These are phyloP conservation scores for Aurelia aurita complex sp. Pacific DNA, from an alignment of 30 jellyfish, hydroid and myxozoan species.

Conservation along the genomic window DNA sequence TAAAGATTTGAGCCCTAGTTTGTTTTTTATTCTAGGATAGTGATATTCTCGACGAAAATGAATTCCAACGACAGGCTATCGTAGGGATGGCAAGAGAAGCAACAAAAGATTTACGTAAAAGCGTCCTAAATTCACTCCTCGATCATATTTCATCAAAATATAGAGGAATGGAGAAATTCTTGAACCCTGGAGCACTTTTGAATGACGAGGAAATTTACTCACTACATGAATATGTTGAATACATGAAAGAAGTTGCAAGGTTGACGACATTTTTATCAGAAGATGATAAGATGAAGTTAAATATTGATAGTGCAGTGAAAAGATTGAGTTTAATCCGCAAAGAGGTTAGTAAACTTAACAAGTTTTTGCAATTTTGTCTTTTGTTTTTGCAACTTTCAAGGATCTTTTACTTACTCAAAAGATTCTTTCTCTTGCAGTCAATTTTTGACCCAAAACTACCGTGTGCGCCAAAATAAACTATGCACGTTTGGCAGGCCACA, in stretches of 20 bases:
- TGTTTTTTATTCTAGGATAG: conserved; percentile 39
- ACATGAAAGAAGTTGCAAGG: conserved; percentile 71
- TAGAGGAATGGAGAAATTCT: conserved; percentile 70
- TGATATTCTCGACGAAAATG: conserved; percentile 66
- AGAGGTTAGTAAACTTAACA: conserved; percentile 44
- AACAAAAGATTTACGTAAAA: conserved; percentile 63
- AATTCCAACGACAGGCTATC: conserved; percentile 56
- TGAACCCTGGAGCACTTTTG: conserved; percentile 65
- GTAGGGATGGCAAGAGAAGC: conserved; percentile 76
- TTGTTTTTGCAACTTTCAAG: too few relatives aligned
- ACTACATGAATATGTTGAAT: conserved; percentile 67
- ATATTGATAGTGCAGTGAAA: conserved; percentile 59
- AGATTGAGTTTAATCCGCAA: conserved; percentile 66
- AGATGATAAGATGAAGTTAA: conserved; percentile 42
- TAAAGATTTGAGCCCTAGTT: too few relatives aligned
- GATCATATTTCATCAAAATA: conserved; percentile 72
- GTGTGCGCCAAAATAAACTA: too few relatives aligned
- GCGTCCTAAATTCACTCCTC: conserved; percentile 56
- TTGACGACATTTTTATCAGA: conserved; percentile 63
- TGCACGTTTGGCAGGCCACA: too few relatives aligned
- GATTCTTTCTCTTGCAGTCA: not conserved
- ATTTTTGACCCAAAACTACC: not conserved
- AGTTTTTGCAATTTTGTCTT: not conserved
- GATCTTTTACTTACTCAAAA: too few relatives aligned
- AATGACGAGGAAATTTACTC: conserved; percentile 46